A percentile compares a stretch with the other conserved stretches of the same genome.
These are phyloP conservation scores for Felis catus DNA, from an alignment of 2,113 vertebrate species.

Conservation along the genomic window DNA sequence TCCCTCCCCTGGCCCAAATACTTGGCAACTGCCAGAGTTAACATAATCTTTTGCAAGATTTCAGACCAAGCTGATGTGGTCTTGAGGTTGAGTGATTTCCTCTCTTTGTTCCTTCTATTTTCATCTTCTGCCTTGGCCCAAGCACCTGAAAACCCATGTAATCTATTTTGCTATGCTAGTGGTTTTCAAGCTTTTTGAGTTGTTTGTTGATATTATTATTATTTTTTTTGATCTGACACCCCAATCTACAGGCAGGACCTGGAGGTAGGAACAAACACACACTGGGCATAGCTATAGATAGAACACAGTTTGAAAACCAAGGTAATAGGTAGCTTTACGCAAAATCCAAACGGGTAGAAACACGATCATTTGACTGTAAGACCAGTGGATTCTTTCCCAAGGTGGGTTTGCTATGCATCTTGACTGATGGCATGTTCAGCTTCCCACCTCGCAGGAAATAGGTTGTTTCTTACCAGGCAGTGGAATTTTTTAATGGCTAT, in stretches of 20 bases:
- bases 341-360: neutral
- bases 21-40: constrained; percentile 29
- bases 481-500: constrained; percentile 55
- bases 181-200: neutral
- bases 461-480: constrained; percentile 38
- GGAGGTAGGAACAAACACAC: neutral
- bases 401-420: neutral
- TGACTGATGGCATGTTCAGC: neutral
- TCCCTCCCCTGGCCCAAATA: neutral
- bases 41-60: neutral
- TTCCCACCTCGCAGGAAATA: constrained; percentile 55
- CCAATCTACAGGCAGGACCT: neutral
- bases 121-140: constrained; percentile 32
- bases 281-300: neutral
- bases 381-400: neutral
- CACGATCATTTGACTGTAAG: neutral
- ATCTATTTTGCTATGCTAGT: neutral
- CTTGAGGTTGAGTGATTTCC: constrained; percentile 45
- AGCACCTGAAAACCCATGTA: constrained; percentile 47
- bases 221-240: neutral
- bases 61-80: constrained; percentile 36
- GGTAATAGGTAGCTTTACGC: neutral
- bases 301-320: neutral
- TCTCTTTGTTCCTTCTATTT: constrained; percentile 5
- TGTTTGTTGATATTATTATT: constrained; percentile 25